Base-by-base conservation (phyloP, 2,113 vertebrate species). In the Polyodon spathula region DNA sequence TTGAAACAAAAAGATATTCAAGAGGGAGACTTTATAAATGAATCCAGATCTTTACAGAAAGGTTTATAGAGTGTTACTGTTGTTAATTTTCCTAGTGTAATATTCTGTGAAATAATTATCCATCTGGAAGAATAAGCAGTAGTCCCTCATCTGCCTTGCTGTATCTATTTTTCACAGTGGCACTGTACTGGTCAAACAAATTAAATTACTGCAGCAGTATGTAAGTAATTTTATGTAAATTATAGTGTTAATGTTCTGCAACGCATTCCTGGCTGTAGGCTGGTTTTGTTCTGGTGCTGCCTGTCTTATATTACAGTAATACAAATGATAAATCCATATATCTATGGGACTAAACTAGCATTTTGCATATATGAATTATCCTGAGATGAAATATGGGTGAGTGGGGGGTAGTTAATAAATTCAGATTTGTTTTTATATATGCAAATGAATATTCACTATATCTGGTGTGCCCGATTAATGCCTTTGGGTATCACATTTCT, bases 161-260 rank as follows among this genome's bases (percentile, higher is more conserved):
- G 72, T 88, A 89, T 92, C 84, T 88, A 83, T 90, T 89, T 86
- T 89, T 90, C 78, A 81, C 80, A 86, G 83, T 76, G 81, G 75
- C 81, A 83, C 81, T 72, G 79, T 88, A 82, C 81, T 87, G 90
- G 89, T 92, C 88, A 92, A 88, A 92, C 85, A 92, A 93, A 93
- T 95, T 92, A 88, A 93, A 97, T 93, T 91, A 95, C 86, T 79
- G 78, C 81, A 83, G 78, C 89, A 92, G 87, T 89, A 93, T 93
- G 92, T 90, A 88, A 89, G 90, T 94, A 90, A 95, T 94, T 93
- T 92, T 91, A 93, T 94, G 89, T 93, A 95, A 94, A 97, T 95
- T 84, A 92, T 84, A 80, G 84, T 90, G 89, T 92, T 95, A 95
- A 98, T 95, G 93, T 93, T 93, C 90, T 95, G 91, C 87, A 87